These are phyloP conservation scores for Petrocephalus microphthalmus DNA, from an alignment of 2,113 vertebrate species.

Conservation along the genomic window DNA sequence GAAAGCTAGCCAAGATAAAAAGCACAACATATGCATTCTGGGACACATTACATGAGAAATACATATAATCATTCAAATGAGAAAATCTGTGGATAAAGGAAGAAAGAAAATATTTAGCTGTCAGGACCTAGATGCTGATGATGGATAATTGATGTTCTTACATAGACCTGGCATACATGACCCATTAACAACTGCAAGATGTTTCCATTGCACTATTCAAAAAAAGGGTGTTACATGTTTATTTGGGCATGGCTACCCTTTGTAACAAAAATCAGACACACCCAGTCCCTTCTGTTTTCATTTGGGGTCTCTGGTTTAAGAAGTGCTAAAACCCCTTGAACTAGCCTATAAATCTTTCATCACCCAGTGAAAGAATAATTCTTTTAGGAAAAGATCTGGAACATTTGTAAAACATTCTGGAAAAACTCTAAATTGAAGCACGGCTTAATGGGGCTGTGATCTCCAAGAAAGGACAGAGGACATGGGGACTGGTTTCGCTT, in stretches of 20 bases:
- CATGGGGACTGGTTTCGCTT: not conserved
- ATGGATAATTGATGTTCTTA: not conserved
- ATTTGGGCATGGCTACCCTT: not conserved
- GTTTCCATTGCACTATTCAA: not conserved
- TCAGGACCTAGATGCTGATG: not conserved
- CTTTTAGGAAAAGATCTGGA: not conserved
- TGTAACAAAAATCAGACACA: not conserved
- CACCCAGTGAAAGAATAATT: not conserved
- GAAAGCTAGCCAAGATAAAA: not conserved
- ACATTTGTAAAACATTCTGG: not conserved
- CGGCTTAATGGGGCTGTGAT: not conserved
- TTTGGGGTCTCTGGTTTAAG: not conserved
- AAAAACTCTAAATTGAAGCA: not conserved
- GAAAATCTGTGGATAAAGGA: not conserved
- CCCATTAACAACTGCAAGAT: not conserved
- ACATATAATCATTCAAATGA: not conserved
- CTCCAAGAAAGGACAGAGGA: not conserved
- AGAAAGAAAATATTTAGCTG: not conserved
- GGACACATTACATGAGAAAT: not conserved
- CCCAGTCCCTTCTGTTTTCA: not conserved
- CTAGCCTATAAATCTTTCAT: not conserved
- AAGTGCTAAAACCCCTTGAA: not conserved
- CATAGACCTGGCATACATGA: not conserved
- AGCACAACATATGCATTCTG: not conserved
- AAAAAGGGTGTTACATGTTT: not conserved